Conservation (phyloP, 1,140 invertebrate genomes). For the Conopomorpha cramerella region DNA sequence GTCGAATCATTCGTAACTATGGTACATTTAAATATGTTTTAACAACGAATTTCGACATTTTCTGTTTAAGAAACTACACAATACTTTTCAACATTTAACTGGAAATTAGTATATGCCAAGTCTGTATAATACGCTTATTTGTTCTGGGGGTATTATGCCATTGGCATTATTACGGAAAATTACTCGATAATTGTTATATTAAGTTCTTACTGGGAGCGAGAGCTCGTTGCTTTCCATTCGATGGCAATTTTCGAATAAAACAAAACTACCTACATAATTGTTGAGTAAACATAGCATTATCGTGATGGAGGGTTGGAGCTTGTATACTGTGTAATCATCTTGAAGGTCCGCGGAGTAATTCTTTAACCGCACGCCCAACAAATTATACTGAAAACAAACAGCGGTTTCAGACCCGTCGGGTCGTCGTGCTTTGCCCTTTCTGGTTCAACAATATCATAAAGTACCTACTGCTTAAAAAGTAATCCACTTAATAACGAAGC, state of each 20-base stretch:
- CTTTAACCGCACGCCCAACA: conserved; percentile 12
- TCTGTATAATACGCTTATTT: no score
- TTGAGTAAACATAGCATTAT: conserved; percentile 27
- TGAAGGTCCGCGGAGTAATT: conserved; percentile 13
- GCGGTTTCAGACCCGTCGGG: conserved; percentile 4
- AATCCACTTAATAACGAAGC: no score
- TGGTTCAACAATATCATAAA: not conserved
- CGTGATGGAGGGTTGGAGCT: conserved; percentile 14
- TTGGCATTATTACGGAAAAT: no score
- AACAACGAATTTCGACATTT: no score
- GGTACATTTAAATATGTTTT: no score
- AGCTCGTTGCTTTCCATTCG: not conserved
- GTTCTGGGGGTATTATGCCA: no score
- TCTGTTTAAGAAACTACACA: no score
- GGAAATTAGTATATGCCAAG: no score
- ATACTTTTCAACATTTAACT: no score
- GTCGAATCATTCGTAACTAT: no score
- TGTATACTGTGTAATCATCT: conserved; percentile 3
- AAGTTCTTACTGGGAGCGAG: not conserved
- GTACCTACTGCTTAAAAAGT: not conserved
- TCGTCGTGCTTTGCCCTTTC: not conserved
- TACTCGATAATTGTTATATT: not conserved
- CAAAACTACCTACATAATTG: conserved; percentile 19
- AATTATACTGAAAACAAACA: conserved; percentile 20
- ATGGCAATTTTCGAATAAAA: conserved; percentile 5